Evolutionary conservation across 2,113 vertebrate genomes (phyloP).

Genomic region (Lasiurus borealis): DNA sequence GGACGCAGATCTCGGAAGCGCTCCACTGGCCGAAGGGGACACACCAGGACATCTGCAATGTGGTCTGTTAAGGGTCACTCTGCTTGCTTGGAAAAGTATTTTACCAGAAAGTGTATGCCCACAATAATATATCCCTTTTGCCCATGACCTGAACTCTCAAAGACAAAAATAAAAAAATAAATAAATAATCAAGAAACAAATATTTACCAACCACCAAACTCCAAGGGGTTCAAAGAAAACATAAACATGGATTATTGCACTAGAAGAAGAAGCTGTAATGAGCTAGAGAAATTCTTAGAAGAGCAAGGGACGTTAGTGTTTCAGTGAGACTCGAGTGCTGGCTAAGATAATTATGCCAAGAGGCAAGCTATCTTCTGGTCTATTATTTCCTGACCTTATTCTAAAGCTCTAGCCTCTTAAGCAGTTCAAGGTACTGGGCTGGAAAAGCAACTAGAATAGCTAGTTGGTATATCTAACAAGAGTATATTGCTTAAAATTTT

Average conservation of each 20-base stretch:
- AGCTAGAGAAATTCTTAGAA: neutral
- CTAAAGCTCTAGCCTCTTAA: neutral
- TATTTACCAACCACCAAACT: neutral
- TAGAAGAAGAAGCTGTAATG: neutral
- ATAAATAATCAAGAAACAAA: conserved; percentile 15
- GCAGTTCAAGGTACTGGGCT: neutral
- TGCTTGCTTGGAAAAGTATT: neutral
- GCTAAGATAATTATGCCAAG: neutral
- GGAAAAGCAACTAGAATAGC: neutral
- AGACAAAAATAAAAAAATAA: neutral
- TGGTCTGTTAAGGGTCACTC: conserved; percentile 85
- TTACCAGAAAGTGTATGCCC: neutral
- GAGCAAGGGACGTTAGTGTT: neutral
- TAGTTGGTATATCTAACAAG: neutral
- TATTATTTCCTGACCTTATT: neutral
- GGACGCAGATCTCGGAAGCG: conserved; percentile 92
- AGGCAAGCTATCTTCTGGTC: neutral
- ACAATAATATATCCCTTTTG: neutral
- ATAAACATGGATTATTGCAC: neutral
- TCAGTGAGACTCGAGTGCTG: neutral
- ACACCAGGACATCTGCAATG: conserved; percentile 93
- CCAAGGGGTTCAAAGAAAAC: conserved; percentile 38
- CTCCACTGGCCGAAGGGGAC: conserved; percentile 91
- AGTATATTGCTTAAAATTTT: neutral
- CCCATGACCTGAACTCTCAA: neutral